These are phyloP conservation scores for Xestia xanthographa DNA, from an alignment of 2,888 invertebrate genomes.

Conservation along the genomic window DNA sequence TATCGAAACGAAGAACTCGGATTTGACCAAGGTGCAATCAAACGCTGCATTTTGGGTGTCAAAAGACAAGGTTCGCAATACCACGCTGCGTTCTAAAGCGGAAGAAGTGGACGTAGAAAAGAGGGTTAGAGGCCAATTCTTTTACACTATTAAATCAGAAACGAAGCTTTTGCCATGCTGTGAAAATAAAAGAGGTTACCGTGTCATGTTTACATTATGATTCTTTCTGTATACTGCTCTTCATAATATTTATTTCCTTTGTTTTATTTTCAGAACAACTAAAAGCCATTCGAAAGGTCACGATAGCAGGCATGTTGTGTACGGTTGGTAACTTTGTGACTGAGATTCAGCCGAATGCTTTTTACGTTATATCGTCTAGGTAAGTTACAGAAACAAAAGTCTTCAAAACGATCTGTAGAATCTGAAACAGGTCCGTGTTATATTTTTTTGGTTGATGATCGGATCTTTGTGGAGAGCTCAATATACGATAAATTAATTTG, in stretches of 20 bases:
- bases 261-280: slow-evolving; percentile 68
- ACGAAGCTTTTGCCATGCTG: neutral
- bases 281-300: slow-evolving; percentile 66
- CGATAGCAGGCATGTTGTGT: slow-evolving; percentile 69
- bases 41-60: too few relatives aligned
- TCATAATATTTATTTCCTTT: neutral
- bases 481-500: neutral
- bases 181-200: neutral
- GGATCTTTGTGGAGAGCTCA: neutral
- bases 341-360: slow-evolving; percentile 69
- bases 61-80: too few relatives aligned
- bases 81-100: too few relatives aligned
- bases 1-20: too few relatives aligned
- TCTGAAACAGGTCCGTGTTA: neutral
- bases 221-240: too few relatives aligned
- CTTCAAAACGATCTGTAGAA: neutral
- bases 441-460: neutral
- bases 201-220: neutral
- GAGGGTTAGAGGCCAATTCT: too few relatives aligned
- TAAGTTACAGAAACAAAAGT: slow-evolving; percentile 6
- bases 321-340: slow-evolving; percentile 70
- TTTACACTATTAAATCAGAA: too few relatives aligned
- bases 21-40: too few relatives aligned
- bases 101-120: too few relatives aligned
- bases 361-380: slow-evolving; percentile 62